Evolutionary conservation across 2,888 invertebrate genomes (phyloP), one percentile per base, ranked within the genome.

Genomic region (Dryococelus australis): DNA sequence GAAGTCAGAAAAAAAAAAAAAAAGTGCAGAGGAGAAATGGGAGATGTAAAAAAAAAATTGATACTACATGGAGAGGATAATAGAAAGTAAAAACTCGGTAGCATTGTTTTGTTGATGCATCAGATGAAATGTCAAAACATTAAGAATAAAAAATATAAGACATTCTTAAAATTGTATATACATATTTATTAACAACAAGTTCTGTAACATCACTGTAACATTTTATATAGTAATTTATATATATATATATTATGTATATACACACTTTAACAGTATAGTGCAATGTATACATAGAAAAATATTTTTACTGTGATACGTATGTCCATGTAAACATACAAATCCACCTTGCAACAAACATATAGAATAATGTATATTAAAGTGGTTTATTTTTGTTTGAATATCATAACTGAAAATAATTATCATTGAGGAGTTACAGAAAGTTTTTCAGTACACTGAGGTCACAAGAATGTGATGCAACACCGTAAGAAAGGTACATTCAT

Each of bases 181-280:
- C 65, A 65, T 65, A 65, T 65, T 65, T 65, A 65, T 65, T 65
- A 65, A 65, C 65, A 65, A 65, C 65, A 65, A 65, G n/a, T 65
- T 65, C 20, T 65, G 65, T 65, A 65, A 65, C 65, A 24, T 65
- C 65, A 65, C 65, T 65, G 20, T 65, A 65, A 65, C 65, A 65
- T 65, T 65, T 65, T 65, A 65, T 65, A 65, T 65, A 65, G 65
- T 65, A 65, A 65, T 65, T 65, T 65, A n/a, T 65, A 65, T 65
- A 65, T n/a, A n/a, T n/a, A n/a, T 65, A 65, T 65, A 65, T 65
- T 65, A 65, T 65, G 65, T 65, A 65, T 65, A 65, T 65, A 65
- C 65, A 65, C 65, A 65, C 65, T 65, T 65, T 20, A 65, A 65
- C 24, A 65, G 65, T 65, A 65, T n/a, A 24, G 65, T 65, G 65